Conservation (phyloP, 2,888 invertebrate genomes). For the Andrena bicolor region DNA sequence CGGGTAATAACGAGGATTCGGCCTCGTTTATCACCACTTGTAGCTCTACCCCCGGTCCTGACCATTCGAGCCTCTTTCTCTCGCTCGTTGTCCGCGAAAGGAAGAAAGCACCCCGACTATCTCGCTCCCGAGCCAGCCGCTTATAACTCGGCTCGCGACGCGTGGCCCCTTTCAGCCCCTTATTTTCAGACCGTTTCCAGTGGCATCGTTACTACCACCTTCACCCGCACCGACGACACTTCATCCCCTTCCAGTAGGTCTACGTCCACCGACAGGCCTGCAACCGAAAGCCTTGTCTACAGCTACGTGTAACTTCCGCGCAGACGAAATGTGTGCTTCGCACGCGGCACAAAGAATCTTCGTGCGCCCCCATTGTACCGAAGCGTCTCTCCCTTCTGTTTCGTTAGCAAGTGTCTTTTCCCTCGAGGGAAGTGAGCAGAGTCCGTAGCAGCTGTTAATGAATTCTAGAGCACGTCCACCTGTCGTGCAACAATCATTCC, state of each 20-base stretch:
- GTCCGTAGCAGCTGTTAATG: not conserved
- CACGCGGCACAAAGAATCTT: slow-evolving; percentile 19
- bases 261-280: not conserved
- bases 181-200: slow-evolving; percentile 70
- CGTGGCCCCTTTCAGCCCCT: slow-evolving; percentile 68
- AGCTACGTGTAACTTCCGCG: slow-evolving; percentile 14
- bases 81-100: slow-evolving; percentile 51
- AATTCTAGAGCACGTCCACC: not conserved
- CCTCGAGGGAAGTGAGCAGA: slow-evolving; percentile 1
- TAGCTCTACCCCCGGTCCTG: slow-evolving; percentile 81
- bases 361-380: slow-evolving; percentile 22
- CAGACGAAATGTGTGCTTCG: slow-evolving; percentile 4
- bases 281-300: not conserved
- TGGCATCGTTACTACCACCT: slow-evolving; percentile 30
- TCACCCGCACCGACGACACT: slow-evolving; percentile 21
- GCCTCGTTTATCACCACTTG: slow-evolving; percentile 84
- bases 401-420: not conserved
- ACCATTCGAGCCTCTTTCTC: slow-evolving; percentile 67
- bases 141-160: slow-evolving; percentile 61
- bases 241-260: slow-evolving; percentile 29
- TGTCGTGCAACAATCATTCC: too few relatives aligned
- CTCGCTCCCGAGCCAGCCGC: slow-evolving; percentile 53
- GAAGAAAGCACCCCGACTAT: slow-evolving; percentile 53
- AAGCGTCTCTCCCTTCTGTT: slow-evolving; percentile 18
- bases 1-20: slow-evolving; percentile 81